These are phyloP conservation scores for Sceloporus tristichus DNA, from an alignment of 2,113 vertebrate species.

Conservation along the genomic window DNA sequence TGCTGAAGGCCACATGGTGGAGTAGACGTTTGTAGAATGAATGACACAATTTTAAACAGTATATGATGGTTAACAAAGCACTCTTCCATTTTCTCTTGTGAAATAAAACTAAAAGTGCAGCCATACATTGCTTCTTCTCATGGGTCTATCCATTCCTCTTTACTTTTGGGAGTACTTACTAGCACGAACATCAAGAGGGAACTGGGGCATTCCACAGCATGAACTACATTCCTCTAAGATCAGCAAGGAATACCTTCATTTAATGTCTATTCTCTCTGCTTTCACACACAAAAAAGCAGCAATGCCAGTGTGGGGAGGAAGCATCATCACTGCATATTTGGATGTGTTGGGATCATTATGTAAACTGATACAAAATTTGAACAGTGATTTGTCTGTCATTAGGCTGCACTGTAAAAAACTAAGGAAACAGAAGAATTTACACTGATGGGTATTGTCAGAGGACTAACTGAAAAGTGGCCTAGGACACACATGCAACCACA, in stretches of 20 bases:
- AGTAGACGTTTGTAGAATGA: slow-evolving; percentile 75
- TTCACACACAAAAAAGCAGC: neutral
- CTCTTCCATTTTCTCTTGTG: slow-evolving; percentile 75
- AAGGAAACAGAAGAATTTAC: too few species aligned
- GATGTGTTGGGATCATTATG: neutral
- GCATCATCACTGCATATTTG: neutral
- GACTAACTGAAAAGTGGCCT: neutral
- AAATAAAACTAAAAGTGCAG: slow-evolving; percentile 73
- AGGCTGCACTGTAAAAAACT: neutral
- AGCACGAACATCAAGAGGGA: slow-evolving; percentile 24
- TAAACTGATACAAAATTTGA: neutral
- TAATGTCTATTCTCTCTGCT: neutral
- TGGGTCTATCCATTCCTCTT: slow-evolving; percentile 31
- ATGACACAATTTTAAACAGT: slow-evolving; percentile 62
- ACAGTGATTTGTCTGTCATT: neutral
- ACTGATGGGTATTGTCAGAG: neutral
- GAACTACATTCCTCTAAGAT: slow-evolving; percentile 37
- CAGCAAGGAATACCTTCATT: slow-evolving; percentile 57
- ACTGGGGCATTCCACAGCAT: fast-evolving
- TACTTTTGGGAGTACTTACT: slow-evolving; percentile 5
- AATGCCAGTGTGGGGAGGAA: neutral
- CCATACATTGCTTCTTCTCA: slow-evolving; percentile 58
- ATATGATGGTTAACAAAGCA: slow-evolving; percentile 67
- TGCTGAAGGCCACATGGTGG: slow-evolving; percentile 73
- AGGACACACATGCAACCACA: neutral